These are phyloP conservation scores for Apeltes quadracus DNA, from an alignment of 2,113 vertebrate species.

Conservation along the genomic window DNA sequence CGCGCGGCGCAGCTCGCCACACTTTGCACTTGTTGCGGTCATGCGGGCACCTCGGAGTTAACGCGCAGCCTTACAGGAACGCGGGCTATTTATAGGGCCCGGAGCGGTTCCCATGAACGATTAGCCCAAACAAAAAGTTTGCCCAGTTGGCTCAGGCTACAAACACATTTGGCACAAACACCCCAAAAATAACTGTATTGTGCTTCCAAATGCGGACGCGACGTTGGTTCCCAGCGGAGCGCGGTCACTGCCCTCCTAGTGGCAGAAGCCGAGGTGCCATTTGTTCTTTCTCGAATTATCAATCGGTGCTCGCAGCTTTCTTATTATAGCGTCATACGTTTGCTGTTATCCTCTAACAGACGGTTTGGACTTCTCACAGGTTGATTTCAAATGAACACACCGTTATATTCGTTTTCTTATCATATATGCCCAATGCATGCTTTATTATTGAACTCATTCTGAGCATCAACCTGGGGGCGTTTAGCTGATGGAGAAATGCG, in stretches of 20 bases:
- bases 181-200: slow-evolving; percentile 66
- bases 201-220: slow-evolving; percentile 33
- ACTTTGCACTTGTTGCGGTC: slow-evolving; percentile 75
- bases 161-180: slow-evolving; percentile 69
- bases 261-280: slow-evolving; percentile 11
- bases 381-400: not conserved
- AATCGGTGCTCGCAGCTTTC: slow-evolving; percentile 5
- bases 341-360: not conserved
- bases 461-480: slow-evolving; percentile 21
- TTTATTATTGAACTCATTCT: slow-evolving; percentile 10
- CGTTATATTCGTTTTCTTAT: not conserved
- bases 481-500: slow-evolving; percentile 27
- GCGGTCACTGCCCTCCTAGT: slow-evolving; percentile 24
- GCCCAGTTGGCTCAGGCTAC: slow-evolving; percentile 59
- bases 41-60: slow-evolving; percentile 41
- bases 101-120: slow-evolving; percentile 72
- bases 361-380: not conserved
- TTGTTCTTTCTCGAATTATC: not conserved
- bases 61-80: slow-evolving; percentile 46
- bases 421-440: not conserved
- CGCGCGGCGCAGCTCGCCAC: slow-evolving; percentile 10
- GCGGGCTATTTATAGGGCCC: slow-evolving; percentile 68
- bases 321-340: slow-evolving; percentile 6
- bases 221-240: slow-evolving; percentile 31
- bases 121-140: slow-evolving; percentile 59